Conservation (phyloP, 2,888 invertebrate genomes). For the Frankliniella intonsa region DNA sequence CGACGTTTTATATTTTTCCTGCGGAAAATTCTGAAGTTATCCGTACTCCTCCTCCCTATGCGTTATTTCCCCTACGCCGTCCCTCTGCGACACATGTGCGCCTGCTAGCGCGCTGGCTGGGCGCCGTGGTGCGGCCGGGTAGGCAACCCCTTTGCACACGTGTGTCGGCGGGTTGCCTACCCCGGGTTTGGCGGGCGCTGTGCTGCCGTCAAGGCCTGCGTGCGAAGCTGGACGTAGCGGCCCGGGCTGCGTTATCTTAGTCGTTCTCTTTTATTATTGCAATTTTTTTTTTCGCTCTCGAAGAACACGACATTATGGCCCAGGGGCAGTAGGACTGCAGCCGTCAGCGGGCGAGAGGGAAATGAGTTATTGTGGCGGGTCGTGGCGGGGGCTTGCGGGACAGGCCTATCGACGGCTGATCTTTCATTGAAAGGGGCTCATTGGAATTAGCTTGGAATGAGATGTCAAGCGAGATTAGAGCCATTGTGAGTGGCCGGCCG, state of each 20-base stretch:
- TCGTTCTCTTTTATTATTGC: too few species aligned
- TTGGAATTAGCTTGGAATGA: constrained; percentile 25
- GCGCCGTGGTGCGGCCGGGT: neutral
- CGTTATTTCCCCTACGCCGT: too few species aligned
- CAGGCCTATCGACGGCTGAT: neutral
- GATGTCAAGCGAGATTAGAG: constrained; percentile 22
- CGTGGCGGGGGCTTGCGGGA: too few species aligned
- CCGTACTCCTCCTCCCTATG: too few species aligned
- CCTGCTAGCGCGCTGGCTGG: neutral
- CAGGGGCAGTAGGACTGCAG: neutral
- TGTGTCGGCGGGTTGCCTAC: neutral
- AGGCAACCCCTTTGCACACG: neutral
- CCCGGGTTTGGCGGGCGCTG: neutral
- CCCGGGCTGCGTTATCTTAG: too few species aligned
- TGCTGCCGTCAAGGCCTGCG: too few species aligned
- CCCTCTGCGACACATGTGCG: neutral
- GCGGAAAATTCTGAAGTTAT: neutral
- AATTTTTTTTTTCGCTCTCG: too few species aligned
- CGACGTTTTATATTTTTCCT: neutral
- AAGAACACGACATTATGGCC: too few species aligned
- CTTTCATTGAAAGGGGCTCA: constrained; percentile 24
- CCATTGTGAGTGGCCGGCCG: neutral
- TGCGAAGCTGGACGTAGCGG: too few species aligned
- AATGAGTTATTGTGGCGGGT: constrained; percentile 1
- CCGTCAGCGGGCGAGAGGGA: neutral